phyloP scores from a whole-genome alignment of 2,113 vertebrate genomes.

The Heterocephalus glaber region DNA sequence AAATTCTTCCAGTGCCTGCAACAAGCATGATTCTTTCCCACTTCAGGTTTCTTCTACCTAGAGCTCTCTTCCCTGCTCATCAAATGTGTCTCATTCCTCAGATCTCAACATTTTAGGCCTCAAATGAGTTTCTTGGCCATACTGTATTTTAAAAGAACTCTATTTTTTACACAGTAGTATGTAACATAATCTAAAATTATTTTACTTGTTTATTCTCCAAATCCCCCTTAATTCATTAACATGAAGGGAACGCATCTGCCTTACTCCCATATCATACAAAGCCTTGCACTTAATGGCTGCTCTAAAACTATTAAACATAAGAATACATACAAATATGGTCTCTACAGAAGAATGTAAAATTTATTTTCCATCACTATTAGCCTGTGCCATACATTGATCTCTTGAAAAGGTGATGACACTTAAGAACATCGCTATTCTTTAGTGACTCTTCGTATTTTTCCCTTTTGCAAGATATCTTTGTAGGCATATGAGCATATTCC shows the following conservation, averaged over 20 bases:
- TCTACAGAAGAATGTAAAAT: background rate
- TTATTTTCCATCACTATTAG: background rate
- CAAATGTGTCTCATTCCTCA: background rate
- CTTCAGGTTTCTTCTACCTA: background rate
- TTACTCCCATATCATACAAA: background rate
- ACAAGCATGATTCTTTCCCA: constrained; percentile 5
- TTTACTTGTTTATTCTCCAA: background rate
- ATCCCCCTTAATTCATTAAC: background rate
- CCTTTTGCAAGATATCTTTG: constrained; percentile 44
- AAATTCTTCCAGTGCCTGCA: background rate
- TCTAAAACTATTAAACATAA: background rate
- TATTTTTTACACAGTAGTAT: background rate
- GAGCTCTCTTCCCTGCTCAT: background rate
- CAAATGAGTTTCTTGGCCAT: background rate
- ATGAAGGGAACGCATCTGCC: background rate
- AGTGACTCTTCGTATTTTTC: background rate
- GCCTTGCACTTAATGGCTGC: background rate
- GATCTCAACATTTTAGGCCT: background rate
- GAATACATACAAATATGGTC: background rate
- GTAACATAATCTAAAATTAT: background rate
- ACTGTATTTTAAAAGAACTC: background rate
- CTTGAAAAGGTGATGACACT: background rate
- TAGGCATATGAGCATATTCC: background rate
- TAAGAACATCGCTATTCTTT: background rate
- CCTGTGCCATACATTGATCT: background rate